phyloP scores from a whole-genome alignment of 2,797 vertebrate species.

The Propithecus perrieri region DNA sequence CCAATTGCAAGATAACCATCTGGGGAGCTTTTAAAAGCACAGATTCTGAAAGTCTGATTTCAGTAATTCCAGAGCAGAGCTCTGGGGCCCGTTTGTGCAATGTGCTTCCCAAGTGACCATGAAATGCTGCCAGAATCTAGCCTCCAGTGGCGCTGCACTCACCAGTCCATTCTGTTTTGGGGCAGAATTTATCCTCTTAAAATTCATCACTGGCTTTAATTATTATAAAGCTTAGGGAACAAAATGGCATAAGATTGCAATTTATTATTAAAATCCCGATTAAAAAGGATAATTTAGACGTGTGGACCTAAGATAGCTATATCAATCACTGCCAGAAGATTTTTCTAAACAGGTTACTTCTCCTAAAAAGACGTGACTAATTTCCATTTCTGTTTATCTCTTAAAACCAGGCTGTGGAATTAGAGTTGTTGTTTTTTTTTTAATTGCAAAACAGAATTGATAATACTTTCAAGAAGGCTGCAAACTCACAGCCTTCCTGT shows the following conservation, averaged over 20 bases:
- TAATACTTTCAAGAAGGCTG: constrained; percentile 58
- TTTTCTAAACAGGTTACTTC: constrained; percentile 64
- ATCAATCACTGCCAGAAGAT: constrained; percentile 69
- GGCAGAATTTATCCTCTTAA: constrained; percentile 7
- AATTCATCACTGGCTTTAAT: constrained; percentile 58
- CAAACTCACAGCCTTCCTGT: neutral
- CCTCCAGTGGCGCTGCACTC: too few species aligned
- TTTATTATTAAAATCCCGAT: constrained; percentile 66
- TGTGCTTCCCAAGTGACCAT: neutral
- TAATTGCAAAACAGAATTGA: constrained; percentile 60
- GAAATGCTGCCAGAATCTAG: neutral
- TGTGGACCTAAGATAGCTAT: constrained; percentile 69
- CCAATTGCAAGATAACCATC: neutral
- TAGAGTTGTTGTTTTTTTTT: constrained; percentile 39
- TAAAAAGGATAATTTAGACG: constrained; percentile 73
- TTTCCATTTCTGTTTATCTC: constrained; percentile 76
- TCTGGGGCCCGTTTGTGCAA: neutral
- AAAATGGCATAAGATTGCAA: constrained; percentile 63
- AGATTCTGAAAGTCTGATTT: neutral
- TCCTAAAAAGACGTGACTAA: constrained; percentile 55
- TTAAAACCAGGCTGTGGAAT: constrained; percentile 69
- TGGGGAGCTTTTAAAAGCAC: neutral
- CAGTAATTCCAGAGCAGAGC: neutral
- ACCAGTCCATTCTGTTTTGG: neutral
- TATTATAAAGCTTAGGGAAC: constrained; percentile 59